Evolutionary conservation across 2,888 invertebrate species (phyloP).

Genomic region (Aricia artaxerxes): DNA sequence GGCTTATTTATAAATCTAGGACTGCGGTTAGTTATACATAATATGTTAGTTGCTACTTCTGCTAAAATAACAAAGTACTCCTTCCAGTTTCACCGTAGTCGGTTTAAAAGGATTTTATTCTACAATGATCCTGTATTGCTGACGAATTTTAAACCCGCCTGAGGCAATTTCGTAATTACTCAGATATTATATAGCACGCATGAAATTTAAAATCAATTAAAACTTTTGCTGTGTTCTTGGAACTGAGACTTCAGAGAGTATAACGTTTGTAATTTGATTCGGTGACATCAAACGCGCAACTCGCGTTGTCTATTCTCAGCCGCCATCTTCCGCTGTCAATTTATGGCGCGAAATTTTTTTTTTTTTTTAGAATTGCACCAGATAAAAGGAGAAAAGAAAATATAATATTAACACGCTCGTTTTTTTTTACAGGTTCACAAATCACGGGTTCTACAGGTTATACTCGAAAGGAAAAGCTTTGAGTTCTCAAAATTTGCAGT

Average conservation of each 20-base stretch:
- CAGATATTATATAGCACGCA: conserved; percentile 13
- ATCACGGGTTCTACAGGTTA: too few species aligned
- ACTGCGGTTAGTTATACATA: too few species aligned
- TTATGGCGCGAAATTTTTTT: conserved; percentile 50
- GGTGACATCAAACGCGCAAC: conserved; percentile 61
- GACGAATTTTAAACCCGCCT: background rate
- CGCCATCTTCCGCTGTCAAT: conserved; percentile 54
- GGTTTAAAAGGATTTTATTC: background rate
- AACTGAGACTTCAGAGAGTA: conserved; percentile 43
- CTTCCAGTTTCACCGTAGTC: too few species aligned
- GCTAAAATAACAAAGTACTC: background rate
- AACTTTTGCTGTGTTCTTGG: conserved; percentile 29
- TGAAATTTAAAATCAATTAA: conserved; percentile 36
- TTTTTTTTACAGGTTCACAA: too few species aligned
- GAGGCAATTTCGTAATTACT: conserved; percentile 11
- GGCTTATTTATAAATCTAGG: too few species aligned
- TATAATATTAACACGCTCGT: too few species aligned
- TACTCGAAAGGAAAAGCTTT: too few species aligned
- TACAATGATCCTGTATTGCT: background rate
- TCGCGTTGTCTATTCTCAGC: conserved; percentile 51
- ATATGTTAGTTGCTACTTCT: background rate
- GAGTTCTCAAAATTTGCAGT: too few species aligned
- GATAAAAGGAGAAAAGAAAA: background rate
- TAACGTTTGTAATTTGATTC: conserved; percentile 70
- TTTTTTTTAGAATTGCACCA: conserved; percentile 34